phyloP scores from a whole-genome alignment of 2,888 invertebrate genomes.

The Paralinhomoeus sp. region DNA sequence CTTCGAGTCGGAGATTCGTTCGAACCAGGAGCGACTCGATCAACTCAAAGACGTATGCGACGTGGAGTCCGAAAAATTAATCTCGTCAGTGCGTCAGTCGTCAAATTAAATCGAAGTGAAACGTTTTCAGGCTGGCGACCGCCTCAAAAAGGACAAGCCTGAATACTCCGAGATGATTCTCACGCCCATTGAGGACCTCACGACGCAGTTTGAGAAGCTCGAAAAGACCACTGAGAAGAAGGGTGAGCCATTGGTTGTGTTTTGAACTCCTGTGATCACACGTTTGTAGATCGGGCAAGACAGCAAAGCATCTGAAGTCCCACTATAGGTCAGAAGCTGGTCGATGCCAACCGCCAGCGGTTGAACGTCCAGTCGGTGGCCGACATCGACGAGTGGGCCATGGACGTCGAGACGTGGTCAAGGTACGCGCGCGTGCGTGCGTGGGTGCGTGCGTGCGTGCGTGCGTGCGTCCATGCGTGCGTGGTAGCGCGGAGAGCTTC shows the following conservation, averaged over 20 bases:
- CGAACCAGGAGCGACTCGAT: conserved; percentile 41
- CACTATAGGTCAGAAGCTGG: conserved; percentile 54
- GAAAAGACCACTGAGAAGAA: conserved; percentile 57
- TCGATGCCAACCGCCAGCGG: conserved; percentile 69
- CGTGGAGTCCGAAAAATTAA: not conserved
- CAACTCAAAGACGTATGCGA: conserved; percentile 11
- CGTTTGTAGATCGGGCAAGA: not conserved
- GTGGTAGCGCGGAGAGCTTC: too few species aligned
- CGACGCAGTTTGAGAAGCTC: conserved; percentile 44
- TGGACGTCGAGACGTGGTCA: too few species aligned
- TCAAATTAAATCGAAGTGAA: too few species aligned
- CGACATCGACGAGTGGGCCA: conserved; percentile 14
- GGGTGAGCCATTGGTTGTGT: conserved; percentile 27
- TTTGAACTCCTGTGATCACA: not conserved
- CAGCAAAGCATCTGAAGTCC: not conserved
- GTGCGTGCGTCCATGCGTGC: too few species aligned
- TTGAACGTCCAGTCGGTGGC: conserved; percentile 33
- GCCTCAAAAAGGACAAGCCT: conserved; percentile 76
- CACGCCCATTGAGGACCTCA: conserved; percentile 41
- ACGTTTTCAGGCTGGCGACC: conserved; percentile 47
- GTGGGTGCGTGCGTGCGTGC: not conserved
- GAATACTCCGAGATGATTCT: conserved; percentile 71
- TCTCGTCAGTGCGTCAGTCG: not conserved
- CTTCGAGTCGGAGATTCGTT: conserved; percentile 93
- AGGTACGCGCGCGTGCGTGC: not conserved